These are phyloP conservation scores for Pogonophryne albipinna DNA, from an alignment of 2,797 vertebrate genomes.

Conservation along the genomic window DNA sequence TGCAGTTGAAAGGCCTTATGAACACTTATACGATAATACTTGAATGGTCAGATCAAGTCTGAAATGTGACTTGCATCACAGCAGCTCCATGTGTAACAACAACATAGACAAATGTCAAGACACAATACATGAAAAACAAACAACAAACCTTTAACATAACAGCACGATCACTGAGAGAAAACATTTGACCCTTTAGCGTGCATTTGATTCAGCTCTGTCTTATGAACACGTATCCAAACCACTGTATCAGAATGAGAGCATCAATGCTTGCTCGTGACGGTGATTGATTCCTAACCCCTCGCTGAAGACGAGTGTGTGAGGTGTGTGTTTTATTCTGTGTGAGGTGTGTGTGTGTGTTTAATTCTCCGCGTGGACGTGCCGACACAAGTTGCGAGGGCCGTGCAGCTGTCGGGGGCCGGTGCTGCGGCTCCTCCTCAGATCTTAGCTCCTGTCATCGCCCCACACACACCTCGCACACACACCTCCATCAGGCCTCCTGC, in stretches of 20 bases:
- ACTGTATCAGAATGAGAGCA: conserved; percentile 6
- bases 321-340: conserved; percentile 36
- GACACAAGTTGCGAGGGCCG: conserved; percentile 70
- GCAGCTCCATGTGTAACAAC: too few relatives aligned
- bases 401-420: conserved; percentile 72
- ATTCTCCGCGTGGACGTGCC: conserved; percentile 67
- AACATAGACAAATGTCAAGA: too few relatives aligned
- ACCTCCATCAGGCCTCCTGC: conserved; percentile 80
- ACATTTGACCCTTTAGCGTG: too few relatives aligned
- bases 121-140: too few relatives aligned
- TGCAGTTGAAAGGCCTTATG: too few relatives aligned
- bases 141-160: too few relatives aligned
- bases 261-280: neutral
- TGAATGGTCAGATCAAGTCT: too few relatives aligned
- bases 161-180: too few relatives aligned
- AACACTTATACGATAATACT: neutral
- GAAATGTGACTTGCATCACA: too few relatives aligned
- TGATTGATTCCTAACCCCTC: conserved; percentile 45
- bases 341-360: conserved; percentile 42
- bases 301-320: conserved; percentile 27
- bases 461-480: conserved; percentile 62
- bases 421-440: conserved; percentile 80
- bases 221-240: neutral
- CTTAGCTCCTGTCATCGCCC: conserved; percentile 79
- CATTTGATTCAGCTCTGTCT: too few relatives aligned